Evolutionary conservation across 2,113 vertebrate species (phyloP), one percentile per base, ranked within the genome.

Genomic region (Phalacrocorax pelagicus): DNA sequence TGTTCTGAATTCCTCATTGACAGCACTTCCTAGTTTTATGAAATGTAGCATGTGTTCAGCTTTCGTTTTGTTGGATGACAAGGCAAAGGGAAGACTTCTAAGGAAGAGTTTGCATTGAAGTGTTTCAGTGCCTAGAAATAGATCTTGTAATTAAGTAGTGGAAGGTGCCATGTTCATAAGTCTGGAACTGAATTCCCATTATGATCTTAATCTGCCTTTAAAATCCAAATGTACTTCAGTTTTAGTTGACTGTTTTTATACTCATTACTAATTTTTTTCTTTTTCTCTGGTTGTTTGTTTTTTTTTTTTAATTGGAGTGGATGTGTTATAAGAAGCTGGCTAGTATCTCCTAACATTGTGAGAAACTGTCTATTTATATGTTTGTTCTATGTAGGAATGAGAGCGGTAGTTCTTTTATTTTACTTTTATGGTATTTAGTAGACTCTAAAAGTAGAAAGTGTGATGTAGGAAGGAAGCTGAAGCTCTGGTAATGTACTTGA

Each of bases 1-100:
- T 55, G 15, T 81, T 79, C n/a, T 34, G 11, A 66, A 51, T 79
- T 88, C 20, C 23, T 55, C 5, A 2, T 32, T 74, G 27, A 46
- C 6, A 22, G 11, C 8, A 7, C 52, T n/a, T 70, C n/a, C 12
- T 51, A 23, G 2, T 84, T 95, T 83, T 91, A 19, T 65, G 62
- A 61, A 55, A 27, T 1, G 0, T 63, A 46, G 38, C 10, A 5
- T 0, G 0, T 46, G 24, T 55, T 58, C 54, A 79, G 1, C 11
- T 87, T 89, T 36, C 11, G 49, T 83, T 65, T 75, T 57, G 12
- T 63, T 36, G 63, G 19, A 20, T 85, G 32, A 9, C n/a, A 74
- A 65, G n/a, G 46, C 24, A 49, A 16, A 44, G 17, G 38, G 32
- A 47, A 47, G 22, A 30, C 21, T 72, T 73, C 9, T 46, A 70